phyloP scores from a whole-genome alignment of 2,113 vertebrate genomes.

The Forbesichthys papilliferus region DNA sequence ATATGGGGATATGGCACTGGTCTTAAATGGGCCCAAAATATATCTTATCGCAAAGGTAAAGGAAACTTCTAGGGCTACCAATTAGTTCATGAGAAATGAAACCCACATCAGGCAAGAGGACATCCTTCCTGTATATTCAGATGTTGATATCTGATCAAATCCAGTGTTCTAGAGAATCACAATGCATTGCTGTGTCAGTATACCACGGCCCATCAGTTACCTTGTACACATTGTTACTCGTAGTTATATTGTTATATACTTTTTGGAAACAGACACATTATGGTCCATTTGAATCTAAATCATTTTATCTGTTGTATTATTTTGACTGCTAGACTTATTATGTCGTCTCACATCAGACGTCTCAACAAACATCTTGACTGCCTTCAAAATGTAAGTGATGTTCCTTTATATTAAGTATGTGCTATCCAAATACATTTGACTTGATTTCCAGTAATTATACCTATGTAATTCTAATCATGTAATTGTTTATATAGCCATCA shows the following conservation, averaged over 20 bases:
- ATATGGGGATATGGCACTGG: not conserved
- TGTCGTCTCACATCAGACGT: slow-evolving; percentile 36
- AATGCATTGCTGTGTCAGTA: not conserved
- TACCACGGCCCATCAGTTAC: not conserved
- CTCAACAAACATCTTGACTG: slow-evolving; percentile 45
- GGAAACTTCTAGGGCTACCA: not conserved
- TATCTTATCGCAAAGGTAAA: not conserved
- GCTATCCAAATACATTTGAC: too few relatives aligned
- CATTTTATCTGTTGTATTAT: slow-evolving; percentile 21
- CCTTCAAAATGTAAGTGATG: slow-evolving; percentile 53
- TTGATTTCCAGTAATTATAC: too few relatives aligned
- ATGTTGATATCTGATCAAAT: slow-evolving; percentile 29
- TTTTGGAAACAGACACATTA: not conserved
- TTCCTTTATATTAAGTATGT: too few relatives aligned
- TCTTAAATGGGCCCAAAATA: not conserved
- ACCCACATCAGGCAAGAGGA: slow-evolving; percentile 1
- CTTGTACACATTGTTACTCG: not conserved
- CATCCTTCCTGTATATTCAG: slow-evolving; percentile 43
- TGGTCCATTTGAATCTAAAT: slow-evolving; percentile 28
- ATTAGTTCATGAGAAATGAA: not conserved
- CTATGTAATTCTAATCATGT: too few relatives aligned
- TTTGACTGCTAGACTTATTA: slow-evolving; percentile 11
- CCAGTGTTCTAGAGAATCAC: not conserved
- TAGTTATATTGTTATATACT: not conserved
- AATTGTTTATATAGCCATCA: too few relatives aligned